phyloP scores from a whole-genome alignment of 2,797 vertebrate genomes.

The Pseudotriccus pelzelni region DNA sequence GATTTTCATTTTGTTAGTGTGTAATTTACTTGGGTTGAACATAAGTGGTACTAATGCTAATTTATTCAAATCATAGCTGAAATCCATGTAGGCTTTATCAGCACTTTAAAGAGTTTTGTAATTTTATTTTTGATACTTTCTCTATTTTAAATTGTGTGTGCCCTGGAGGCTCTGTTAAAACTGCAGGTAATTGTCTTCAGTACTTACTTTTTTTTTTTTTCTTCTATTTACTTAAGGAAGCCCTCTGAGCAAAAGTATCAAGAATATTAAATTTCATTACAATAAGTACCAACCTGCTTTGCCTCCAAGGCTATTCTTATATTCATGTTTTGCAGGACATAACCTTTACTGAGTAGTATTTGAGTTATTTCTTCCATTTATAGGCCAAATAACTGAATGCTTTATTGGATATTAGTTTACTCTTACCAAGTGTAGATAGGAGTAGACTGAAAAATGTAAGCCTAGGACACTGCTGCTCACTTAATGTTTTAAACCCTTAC shows the following conservation, averaged over 20 bases:
- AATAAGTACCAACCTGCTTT: neutral
- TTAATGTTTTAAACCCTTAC: neutral
- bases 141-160: neutral
- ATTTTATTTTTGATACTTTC: neutral
- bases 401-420: conserved; percentile 12
- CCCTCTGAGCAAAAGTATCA: neutral
- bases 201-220: neutral
- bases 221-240: conserved; percentile 5
- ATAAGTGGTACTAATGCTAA: neutral
- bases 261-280: conserved; percentile 29
- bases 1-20: neutral
- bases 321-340: neutral
- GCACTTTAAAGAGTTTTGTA: neutral
- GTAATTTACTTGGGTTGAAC: neutral
- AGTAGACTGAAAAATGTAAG: neutral
- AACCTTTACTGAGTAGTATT: conserved; percentile 24
- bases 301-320: neutral
- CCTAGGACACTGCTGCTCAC: neutral
- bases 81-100: neutral
- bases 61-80: neutral
- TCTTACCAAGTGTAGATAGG: neutral
- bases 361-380: conserved; percentile 20
- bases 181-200: neutral
- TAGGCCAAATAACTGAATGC: neutral
- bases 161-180: neutral